Evolutionary conservation across 2,888 invertebrate genomes (phyloP).

Genomic region (Drosophila buzzatii): DNA sequence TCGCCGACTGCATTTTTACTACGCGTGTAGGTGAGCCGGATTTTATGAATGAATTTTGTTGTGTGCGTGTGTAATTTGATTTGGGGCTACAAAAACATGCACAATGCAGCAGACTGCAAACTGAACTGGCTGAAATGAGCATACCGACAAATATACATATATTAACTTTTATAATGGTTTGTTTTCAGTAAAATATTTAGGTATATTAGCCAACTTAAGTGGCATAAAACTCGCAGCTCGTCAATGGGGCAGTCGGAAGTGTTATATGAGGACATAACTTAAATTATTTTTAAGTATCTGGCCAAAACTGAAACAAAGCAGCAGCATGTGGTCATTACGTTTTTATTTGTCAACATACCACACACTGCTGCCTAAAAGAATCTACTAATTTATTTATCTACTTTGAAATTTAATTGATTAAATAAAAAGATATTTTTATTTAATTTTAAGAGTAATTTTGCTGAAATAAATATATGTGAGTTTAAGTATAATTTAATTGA

Average conservation of each 20-base stretch:
- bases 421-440: too few species aligned
- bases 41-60: constrained; percentile 74
- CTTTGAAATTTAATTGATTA: not conserved
- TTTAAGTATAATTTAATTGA: not conserved
- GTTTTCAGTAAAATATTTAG: constrained; percentile 1
- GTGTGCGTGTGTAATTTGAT: constrained; percentile 64
- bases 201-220: constrained; percentile 28
- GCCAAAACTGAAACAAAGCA: constrained; percentile 6
- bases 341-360: constrained; percentile 9
- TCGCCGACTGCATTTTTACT: constrained; percentile 73
- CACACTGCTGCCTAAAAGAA: not conserved
- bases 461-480: too few species aligned
- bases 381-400: not conserved
- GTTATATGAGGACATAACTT: constrained; percentile 11
- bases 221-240: constrained; percentile 13
- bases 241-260: constrained; percentile 15
- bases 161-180: constrained; percentile 1
- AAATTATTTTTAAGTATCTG: constrained; percentile 11
- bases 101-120: constrained; percentile 36
- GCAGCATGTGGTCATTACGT: constrained; percentile 13
- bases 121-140: constrained; percentile 19
- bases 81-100: constrained; percentile 35
- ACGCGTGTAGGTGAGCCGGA: constrained; percentile 81
- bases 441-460: too few species aligned
- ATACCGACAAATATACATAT: not conserved